These are phyloP conservation scores for Crenichthys baileyi DNA, from an alignment of 2,797 vertebrate genomes.

Conservation along the genomic window DNA sequence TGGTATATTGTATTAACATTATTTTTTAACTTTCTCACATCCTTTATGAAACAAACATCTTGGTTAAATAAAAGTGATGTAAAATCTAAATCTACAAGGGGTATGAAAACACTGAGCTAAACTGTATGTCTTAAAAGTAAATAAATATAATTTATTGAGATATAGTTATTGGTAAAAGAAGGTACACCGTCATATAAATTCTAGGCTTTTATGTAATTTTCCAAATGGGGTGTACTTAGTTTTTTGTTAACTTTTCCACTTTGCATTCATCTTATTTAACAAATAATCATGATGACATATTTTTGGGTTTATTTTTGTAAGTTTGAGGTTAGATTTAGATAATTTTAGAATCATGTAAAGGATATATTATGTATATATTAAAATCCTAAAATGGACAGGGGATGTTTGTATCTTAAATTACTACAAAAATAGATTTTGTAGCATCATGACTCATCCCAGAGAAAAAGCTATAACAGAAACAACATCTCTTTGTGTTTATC, in stretches of 20 bases:
- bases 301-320: not conserved
- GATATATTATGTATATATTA: not conserved
- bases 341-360: not conserved
- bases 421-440: conserved; percentile 28
- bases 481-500: conserved; percentile 27
- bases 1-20: not conserved
- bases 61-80: not conserved
- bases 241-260: not conserved
- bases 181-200: not conserved
- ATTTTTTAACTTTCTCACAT: not conserved
- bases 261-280: not conserved
- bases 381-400: not conserved
- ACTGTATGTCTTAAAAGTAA: not conserved
- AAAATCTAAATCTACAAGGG: not conserved
- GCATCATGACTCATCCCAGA: conserved; percentile 36
- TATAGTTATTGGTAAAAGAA: not conserved
- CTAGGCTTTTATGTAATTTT: no score
- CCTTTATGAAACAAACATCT: not conserved
- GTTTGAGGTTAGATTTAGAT: not conserved
- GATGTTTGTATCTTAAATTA: not conserved
- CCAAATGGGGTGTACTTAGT: not conserved
- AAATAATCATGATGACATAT: not conserved
- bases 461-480: conserved; percentile 53
- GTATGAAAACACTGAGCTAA: not conserved
- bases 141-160: not conserved